Evolutionary conservation across 2,113 vertebrate species (phyloP).

Genomic region (Tragelaphus buxtoni): DNA sequence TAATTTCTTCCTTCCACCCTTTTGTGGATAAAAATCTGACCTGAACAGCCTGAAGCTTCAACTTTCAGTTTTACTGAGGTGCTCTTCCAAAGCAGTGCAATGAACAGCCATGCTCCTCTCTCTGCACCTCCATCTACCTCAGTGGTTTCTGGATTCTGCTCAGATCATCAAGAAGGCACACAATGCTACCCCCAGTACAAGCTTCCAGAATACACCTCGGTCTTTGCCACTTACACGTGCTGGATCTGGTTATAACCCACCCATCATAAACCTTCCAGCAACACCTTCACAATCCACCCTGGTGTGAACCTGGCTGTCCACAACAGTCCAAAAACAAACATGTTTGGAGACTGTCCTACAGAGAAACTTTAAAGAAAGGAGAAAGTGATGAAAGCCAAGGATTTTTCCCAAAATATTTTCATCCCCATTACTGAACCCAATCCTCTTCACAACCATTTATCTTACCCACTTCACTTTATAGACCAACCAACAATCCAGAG

Average conservation of each 20-base stretch:
- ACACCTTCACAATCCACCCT: neutral
- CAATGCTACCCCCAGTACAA: neutral
- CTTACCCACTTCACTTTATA: neutral
- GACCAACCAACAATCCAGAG: neutral
- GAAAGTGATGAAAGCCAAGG: neutral
- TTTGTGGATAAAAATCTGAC: neutral
- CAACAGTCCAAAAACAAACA: neutral
- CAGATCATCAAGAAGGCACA: neutral
- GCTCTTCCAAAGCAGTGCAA: neutral
- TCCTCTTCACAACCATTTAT: neutral
- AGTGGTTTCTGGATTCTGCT: neutral
- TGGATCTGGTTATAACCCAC: neutral
- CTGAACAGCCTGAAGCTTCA: neutral
- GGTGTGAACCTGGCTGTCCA: neutral
- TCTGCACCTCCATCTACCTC: neutral
- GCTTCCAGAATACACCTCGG: neutral
- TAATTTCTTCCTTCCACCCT: neutral
- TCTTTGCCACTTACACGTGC: neutral
- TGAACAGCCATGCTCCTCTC: neutral
- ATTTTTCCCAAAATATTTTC: neutral
- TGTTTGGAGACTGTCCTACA: neutral
- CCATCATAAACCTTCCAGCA: neutral
- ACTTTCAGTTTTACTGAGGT: neutral
- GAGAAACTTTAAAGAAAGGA: neutral
- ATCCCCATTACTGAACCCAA: neutral